Base-by-base conservation (phyloP, 2,113 vertebrate genomes). In the Apteryx owenii region DNA sequence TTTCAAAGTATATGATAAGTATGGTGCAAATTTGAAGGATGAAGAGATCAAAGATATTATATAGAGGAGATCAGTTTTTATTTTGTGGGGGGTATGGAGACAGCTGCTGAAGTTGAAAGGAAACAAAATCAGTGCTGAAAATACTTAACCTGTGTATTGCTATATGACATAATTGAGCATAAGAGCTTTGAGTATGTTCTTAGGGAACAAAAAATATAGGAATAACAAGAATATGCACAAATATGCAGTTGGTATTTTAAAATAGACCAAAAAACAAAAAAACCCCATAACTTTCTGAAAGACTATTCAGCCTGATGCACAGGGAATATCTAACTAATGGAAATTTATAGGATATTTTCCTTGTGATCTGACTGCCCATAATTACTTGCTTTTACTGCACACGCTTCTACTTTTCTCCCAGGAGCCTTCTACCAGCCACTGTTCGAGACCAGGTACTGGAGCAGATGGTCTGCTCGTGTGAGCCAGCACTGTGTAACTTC, bases 361-460 rank as follows among this genome's bases (percentile, higher is more conserved):
- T 84, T 78, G 29, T 28, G 25, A 66, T 58, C 10, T 71, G 8
- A 46, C 28, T 56, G 8, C 7, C 28, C 2, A 2, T 33, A 14
- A 4, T 72, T 88, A 42, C 6, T 53, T 71, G 14, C 12, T 79
- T 60, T 33, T 60, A 33, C 71, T 61, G 31, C 12, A 56, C 2
- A 18, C 2, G 36, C 61, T 83, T 40, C 64, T 19, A 15, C 12
- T 69, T 38, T 25, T 48, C 10, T 9, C 2, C 2, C 20, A n/a
- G 23, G 2, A 44, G 2, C 1, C 0, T 42, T 1, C 0, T 79
- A 26, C 19, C 33, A 42, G 7, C 19, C 29, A 85, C 29, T 3
- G 1, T 7, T 8, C 72, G 11, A 79, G 6, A 60, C 0, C 1
- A 64, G 7, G 3, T 42, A 16, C 2, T 0, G 0, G 33, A 76